A percentile compares a stretch with the other conserved stretches of the same genome.
These are phyloP conservation scores for Catocala nupta DNA, from an alignment of 2,888 invertebrate species.

Conservation along the genomic window DNA sequence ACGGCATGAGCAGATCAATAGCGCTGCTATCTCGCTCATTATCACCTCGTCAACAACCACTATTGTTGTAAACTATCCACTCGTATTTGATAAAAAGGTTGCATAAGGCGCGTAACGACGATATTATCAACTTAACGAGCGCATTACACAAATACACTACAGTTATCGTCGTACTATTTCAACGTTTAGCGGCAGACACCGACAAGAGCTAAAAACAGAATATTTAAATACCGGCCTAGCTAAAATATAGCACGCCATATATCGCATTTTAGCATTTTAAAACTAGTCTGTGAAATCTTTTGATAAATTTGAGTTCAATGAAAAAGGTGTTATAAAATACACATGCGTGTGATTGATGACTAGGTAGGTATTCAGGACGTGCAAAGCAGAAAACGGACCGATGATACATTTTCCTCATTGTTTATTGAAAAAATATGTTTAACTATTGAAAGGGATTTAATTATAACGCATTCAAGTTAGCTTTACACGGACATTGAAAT, in stretches of 20 bases:
- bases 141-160: neutral
- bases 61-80: constrained; percentile 27
- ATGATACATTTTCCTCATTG: constrained; percentile 28
- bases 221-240: constrained; percentile 18
- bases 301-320: constrained; percentile 21
- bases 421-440: constrained; percentile 36
- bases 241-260: constrained; percentile 18
- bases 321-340: constrained; percentile 19
- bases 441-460: constrained; percentile 33
- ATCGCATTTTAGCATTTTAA: constrained; percentile 17
- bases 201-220: constrained; percentile 9
- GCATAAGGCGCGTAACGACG: constrained; percentile 24
- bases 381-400: constrained; percentile 21
- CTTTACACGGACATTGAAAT: constrained; percentile 22
- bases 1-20: constrained; percentile 53
- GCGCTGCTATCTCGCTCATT: constrained; percentile 41
- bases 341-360: constrained; percentile 29
- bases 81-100: constrained; percentile 30
- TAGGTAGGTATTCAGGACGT: constrained; percentile 25
- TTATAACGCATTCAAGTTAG: constrained; percentile 22
- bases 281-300: constrained; percentile 7
- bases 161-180: constrained; percentile 26
- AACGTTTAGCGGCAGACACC: constrained; percentile 14
- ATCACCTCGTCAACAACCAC: constrained; percentile 33
- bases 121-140: constrained; percentile 36